phyloP scores from a whole-genome alignment of 2,113 vertebrate species.

The Leucosticte australis region DNA sequence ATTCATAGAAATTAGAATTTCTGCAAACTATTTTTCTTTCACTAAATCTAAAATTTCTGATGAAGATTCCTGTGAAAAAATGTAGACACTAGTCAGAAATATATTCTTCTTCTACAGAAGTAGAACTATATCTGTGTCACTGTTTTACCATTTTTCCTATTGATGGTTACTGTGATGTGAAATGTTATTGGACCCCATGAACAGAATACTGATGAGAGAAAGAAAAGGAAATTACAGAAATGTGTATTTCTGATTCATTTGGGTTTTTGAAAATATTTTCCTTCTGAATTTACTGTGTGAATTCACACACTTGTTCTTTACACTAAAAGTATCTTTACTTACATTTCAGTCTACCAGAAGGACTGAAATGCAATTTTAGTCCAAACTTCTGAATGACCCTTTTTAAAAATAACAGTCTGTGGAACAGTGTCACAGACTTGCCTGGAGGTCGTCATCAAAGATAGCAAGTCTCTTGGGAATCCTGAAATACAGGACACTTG shows the following conservation, averaged over 20 bases:
- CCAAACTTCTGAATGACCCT: not conserved
- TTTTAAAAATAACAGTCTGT: not conserved
- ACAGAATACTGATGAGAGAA: not conserved
- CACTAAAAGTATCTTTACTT: not conserved
- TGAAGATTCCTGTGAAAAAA: not conserved
- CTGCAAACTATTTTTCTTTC: not conserved
- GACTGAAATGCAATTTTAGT: not conserved
- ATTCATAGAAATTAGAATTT: not conserved
- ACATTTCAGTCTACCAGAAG: not conserved
- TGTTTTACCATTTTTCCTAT: not conserved
- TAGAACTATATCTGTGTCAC: not conserved
- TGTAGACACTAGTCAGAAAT: not conserved
- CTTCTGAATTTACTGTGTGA: not conserved
- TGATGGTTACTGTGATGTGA: not conserved
- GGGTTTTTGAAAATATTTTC: not conserved
- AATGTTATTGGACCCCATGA: not conserved
- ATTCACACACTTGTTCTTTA: not conserved
- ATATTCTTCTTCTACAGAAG: not conserved
- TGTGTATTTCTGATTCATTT: not conserved
- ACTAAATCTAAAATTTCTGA: not conserved
- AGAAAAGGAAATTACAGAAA: not conserved
- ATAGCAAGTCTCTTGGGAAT: not conserved
- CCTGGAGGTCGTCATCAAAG: not conserved
- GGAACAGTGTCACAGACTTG: not conserved
- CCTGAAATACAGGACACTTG: not conserved